phyloP scores from a whole-genome alignment of 2,797 vertebrate genomes.

The Sebastes vulpes region DNA sequence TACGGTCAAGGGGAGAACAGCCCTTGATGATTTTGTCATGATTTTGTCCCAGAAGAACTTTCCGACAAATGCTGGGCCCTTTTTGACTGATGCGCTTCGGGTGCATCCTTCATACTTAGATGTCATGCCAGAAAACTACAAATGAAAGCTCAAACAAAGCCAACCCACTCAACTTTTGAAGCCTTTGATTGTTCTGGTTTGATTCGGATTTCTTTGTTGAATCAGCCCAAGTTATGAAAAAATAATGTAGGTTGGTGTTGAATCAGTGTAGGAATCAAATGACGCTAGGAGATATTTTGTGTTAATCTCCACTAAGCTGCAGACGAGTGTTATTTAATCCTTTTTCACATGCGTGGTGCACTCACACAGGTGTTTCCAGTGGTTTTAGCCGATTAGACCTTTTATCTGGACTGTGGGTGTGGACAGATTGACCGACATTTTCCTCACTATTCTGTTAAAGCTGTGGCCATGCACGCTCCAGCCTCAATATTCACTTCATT shows the following conservation, averaged over 20 bases:
- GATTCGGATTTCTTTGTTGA: constrained; percentile 28
- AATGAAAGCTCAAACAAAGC: constrained; percentile 38
- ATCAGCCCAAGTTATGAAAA: constrained; percentile 24
- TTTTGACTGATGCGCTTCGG: constrained; percentile 25
- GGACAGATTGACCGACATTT: constrained; percentile 3
- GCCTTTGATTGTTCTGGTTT: constrained; percentile 19
- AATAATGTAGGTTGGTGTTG: constrained; percentile 1
- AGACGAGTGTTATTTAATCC: not conserved
- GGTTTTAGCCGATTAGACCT: not conserved
- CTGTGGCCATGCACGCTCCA: not conserved
- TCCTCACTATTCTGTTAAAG: not conserved
- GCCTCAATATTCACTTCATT: not conserved
- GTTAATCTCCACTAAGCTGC: constrained; percentile 29
- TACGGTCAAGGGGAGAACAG: constrained; percentile 22
- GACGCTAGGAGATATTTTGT: not conserved
- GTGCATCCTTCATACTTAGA: constrained; percentile 17
- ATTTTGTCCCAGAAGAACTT: constrained; percentile 31
- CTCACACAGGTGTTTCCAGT: constrained; percentile 11
- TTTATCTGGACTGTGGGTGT: not conserved
- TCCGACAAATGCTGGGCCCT: not conserved
- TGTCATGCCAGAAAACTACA: constrained; percentile 10
- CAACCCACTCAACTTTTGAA: constrained; percentile 15
- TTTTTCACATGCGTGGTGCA: not conserved
- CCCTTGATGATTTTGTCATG: constrained; percentile 39
- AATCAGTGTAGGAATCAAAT: constrained; percentile 12